Evolutionary conservation across 2,113 vertebrate genomes (phyloP).

Genomic region (Antechinus stuartii): DNA sequence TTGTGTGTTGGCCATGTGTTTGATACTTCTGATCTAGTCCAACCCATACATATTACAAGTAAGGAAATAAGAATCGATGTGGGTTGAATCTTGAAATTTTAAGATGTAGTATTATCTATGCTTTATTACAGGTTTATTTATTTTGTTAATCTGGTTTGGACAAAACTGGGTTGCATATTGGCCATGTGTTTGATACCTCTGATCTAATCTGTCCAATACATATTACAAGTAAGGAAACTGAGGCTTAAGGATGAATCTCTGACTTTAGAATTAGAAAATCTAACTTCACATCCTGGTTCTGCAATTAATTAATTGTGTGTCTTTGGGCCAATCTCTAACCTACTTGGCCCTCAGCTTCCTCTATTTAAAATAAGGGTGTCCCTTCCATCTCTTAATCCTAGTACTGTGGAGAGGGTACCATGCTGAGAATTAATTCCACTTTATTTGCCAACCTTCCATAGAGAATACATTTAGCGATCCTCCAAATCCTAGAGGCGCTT

Average conservation of each 20-base stretch:
- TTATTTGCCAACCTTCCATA: not conserved
- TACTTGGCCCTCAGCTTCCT: not conserved
- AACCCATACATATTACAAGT: too few relatives aligned
- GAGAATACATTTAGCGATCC: not conserved
- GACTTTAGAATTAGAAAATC: not conserved
- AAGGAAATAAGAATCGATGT: not conserved
- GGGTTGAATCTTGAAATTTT: not conserved
- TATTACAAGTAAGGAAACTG: not conserved
- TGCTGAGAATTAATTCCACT: not conserved
- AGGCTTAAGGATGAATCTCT: not conserved
- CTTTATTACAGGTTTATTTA: not conserved
- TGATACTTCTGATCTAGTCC: too few relatives aligned
- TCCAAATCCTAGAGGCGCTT: constrained; percentile 43
- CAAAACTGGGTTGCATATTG: not conserved
- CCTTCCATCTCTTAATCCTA: not conserved
- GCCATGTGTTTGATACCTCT: not conserved
- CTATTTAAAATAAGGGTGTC: not conserved
- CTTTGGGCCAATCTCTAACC: not conserved
- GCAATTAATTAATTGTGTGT: not conserved
- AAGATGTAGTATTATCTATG: too few relatives aligned
- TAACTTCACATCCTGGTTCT: not conserved
- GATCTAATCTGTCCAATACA: not conserved
- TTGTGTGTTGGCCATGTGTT: too few relatives aligned
- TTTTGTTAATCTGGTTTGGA: not conserved
- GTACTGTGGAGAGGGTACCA: not conserved